phyloP scores from a whole-genome alignment of 1,140 invertebrate species.

The Dendrolimus punctatus region DNA sequence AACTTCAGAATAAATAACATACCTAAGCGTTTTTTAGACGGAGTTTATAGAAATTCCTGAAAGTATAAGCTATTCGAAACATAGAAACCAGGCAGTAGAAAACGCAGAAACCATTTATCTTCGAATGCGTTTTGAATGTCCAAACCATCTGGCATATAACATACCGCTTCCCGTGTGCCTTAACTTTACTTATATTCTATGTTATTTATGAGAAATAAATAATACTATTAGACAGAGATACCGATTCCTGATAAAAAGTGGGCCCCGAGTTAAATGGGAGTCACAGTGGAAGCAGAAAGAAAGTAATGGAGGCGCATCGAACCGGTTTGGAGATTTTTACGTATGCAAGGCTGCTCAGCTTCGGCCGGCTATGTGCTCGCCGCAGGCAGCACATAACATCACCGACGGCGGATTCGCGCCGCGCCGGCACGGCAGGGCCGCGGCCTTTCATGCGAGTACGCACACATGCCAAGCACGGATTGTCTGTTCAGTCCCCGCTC shows the following conservation, averaged over 20 bases:
- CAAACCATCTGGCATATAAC: conserved; percentile 48
- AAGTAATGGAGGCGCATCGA: conserved; percentile 69
- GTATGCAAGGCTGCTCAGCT: conserved; percentile 64
- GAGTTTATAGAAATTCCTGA: too few species aligned
- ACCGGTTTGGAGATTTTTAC: conserved; percentile 71
- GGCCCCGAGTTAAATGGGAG: conserved; percentile 68
- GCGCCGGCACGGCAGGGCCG: too few species aligned
- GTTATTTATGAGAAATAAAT: conserved; percentile 72
- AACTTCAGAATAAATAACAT: too few species aligned
- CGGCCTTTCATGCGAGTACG: conserved; percentile 43
- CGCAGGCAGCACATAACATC: conserved; percentile 55
- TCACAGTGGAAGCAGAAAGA: conserved; percentile 66
- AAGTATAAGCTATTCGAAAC: too few species aligned
- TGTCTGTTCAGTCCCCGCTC: conserved; percentile 34
- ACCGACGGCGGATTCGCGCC: conserved; percentile 62
- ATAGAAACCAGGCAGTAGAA: conserved; percentile 13
- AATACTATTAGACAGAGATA: conserved; percentile 71
- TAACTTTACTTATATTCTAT: conserved; percentile 63
- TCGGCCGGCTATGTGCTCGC: conserved; percentile 55
- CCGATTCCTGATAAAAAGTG: conserved; percentile 71
- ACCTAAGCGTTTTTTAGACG: too few species aligned
- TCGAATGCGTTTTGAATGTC: conserved; percentile 5
- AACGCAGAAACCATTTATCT: conserved; percentile 49
- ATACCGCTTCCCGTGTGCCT: conserved; percentile 56
- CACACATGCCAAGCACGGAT: conserved; percentile 27